Base-by-base conservation (phyloP, 2,797 vertebrate species). In the Denticeps clupeoides region DNA sequence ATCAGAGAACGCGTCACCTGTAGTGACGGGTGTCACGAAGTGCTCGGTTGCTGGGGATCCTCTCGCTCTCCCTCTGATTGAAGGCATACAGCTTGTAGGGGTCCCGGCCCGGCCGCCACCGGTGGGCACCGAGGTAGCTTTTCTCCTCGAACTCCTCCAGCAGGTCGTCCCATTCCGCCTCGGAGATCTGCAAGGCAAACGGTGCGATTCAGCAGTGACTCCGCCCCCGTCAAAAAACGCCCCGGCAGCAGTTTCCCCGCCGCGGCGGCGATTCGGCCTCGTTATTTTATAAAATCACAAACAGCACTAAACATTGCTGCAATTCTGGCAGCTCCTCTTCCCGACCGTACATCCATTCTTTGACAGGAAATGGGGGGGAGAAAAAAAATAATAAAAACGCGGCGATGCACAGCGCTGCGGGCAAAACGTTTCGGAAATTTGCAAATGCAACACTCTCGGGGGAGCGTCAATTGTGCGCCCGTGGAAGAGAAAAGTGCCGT, bases 51-150 rank as follows among this genome's bases (percentile, higher is more conserved):
- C 92, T 98, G 70, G 93, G 78, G 57, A 90, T 89, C 57, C 92
- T 80, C 58, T 98, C 94, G 0, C 92, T 96, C 73, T 97, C 93
- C 22, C 90, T 74, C 76, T 97, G 94, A 82, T 97, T 98, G 78
- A 97, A 98, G 68, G 93, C 93, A 7, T 93, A 89, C 45, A 89
- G 82, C 29, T 85, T 89, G 75, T 98, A 98, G 0, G 93, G 93
- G 51, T 98, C 91, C 3, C 93, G 89, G 0, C 94, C 92, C 1
- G 86, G 82, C 9, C 79, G 90, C 91, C 93, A 96, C 68, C 84
- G 83, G 25, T 87, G 84, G 37, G 77, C 83, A 4, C 51, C 89
- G 72, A 97, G 82, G 70, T 95, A 98, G 42, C 77, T 73, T 50
- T 90, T 84, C 70, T 98, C 93, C 53, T 96, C 90, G 55, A 98